Conservation (phyloP, 64 coral and sea anemone species). For the Actinia tenebrosa region DNA sequence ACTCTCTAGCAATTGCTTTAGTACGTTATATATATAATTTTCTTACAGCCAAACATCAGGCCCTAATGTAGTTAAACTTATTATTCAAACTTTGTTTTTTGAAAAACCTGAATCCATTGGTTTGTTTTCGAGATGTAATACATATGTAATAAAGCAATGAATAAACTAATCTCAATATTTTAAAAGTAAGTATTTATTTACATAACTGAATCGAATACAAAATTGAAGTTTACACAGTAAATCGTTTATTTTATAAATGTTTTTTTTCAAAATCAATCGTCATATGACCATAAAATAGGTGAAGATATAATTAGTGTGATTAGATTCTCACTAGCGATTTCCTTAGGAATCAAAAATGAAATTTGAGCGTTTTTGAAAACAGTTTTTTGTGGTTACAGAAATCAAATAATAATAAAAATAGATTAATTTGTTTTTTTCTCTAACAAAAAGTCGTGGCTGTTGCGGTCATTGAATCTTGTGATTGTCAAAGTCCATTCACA, state of each 20-base stretch:
- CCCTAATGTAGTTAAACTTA: not conserved
- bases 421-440: not conserved
- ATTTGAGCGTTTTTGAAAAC: not conserved
- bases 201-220: slow-evolving; percentile 14
- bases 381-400: not conserved
- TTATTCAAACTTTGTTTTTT: not conserved
- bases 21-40: not conserved
- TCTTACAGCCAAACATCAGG: not conserved
- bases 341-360: slow-evolving; percentile 11
- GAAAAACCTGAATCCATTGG: not conserved
- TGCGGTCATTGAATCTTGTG: not conserved
- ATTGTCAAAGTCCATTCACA: not conserved
- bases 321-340: not conserved
- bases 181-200: slow-evolving; percentile 16
- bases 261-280: not conserved
- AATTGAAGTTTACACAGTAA: slow-evolving; percentile 20
- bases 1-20: not conserved
- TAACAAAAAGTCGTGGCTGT: not conserved
- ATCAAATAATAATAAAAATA: not conserved
- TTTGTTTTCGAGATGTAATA: not conserved
- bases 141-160: not conserved
- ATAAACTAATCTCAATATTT: not conserved
- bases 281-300: too few relatives aligned
- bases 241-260: not conserved
- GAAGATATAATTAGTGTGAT: not conserved